Evolutionary conservation across 2,113 vertebrate species (phyloP).

Genomic region (Rhineura floridana): DNA sequence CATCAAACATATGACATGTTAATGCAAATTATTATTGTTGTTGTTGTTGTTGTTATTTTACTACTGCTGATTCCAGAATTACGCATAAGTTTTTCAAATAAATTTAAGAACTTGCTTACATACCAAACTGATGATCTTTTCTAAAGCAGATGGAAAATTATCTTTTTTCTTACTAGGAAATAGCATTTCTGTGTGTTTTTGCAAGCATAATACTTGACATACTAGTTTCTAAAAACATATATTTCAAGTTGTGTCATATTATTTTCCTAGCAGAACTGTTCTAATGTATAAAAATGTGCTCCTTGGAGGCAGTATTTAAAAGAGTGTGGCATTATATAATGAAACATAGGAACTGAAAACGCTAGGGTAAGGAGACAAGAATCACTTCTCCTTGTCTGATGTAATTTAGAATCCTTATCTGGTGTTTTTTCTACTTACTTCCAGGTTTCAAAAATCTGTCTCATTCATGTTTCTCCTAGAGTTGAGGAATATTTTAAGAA

Average conservation of each 20-base stretch:
- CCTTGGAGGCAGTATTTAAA: slow-evolving; percentile 48
- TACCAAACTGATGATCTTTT: slow-evolving; percentile 47
- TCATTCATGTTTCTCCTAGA: slow-evolving; percentile 34
- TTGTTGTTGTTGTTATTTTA: too few species aligned
- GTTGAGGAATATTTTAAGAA: slow-evolving; percentile 62
- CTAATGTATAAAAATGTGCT: slow-evolving; percentile 41
- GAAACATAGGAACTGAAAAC: slow-evolving; percentile 42
- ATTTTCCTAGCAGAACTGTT: slow-evolving; percentile 31
- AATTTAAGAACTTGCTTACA: slow-evolving; percentile 32
- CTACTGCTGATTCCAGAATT: slow-evolving; percentile 42
- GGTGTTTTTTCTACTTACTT: slow-evolving; percentile 50
- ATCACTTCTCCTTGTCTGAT: slow-evolving; percentile 17
- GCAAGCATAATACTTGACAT: slow-evolving; percentile 25
- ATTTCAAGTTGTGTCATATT: slow-evolving; percentile 55
- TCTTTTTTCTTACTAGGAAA: slow-evolving; percentile 13
- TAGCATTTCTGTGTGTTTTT: slow-evolving; percentile 32
- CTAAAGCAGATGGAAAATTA: slow-evolving; percentile 28
- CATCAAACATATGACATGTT: slow-evolving; percentile 29
- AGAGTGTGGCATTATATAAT: slow-evolving; percentile 27
- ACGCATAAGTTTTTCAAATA: slow-evolving; percentile 32
- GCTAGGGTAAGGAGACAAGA: slow-evolving; percentile 51
- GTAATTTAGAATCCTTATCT: slow-evolving; percentile 40
- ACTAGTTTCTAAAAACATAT: slow-evolving; percentile 51
- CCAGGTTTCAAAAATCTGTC: slow-evolving; percentile 32
- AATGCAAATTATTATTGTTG: slow-evolving; percentile 31